Conservation (phyloP, 2,113 vertebrate genomes). For the Eclectus roratus region DNA sequence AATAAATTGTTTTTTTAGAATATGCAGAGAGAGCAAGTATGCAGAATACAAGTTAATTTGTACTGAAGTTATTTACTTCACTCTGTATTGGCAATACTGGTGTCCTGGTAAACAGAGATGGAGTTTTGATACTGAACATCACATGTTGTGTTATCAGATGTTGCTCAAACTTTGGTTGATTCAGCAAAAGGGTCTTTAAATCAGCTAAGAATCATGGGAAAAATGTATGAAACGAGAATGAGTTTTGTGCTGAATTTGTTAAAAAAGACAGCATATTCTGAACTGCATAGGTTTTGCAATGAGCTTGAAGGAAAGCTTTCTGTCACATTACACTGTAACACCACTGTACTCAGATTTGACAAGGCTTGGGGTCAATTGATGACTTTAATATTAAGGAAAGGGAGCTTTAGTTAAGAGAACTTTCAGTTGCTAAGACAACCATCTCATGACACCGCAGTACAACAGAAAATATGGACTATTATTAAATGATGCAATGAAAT, state of each 20-base stretch:
- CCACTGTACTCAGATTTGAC: not conserved
- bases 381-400: not conserved
- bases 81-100: not conserved
- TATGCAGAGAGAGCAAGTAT: not conserved
- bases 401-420: not conserved
- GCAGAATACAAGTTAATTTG: not conserved
- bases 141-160: not conserved
- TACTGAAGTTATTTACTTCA: not conserved
- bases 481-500: not conserved
- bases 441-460: not conserved
- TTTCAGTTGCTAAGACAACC: conserved; percentile 29
- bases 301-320: not conserved
- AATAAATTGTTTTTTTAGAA: not conserved
- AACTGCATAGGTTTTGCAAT: not conserved
- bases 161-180: not conserved
- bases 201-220: not conserved
- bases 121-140: not conserved
- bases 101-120: not conserved
- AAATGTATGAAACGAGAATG: not conserved
- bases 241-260: not conserved
- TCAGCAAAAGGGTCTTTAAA: not conserved
- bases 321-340: not conserved
- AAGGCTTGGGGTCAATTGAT: not conserved
- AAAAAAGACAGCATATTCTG: not conserved
- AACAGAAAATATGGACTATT: not conserved